Conservation (phyloP, 2,888 invertebrate genomes). For the Alloscopus bannaensis region DNA sequence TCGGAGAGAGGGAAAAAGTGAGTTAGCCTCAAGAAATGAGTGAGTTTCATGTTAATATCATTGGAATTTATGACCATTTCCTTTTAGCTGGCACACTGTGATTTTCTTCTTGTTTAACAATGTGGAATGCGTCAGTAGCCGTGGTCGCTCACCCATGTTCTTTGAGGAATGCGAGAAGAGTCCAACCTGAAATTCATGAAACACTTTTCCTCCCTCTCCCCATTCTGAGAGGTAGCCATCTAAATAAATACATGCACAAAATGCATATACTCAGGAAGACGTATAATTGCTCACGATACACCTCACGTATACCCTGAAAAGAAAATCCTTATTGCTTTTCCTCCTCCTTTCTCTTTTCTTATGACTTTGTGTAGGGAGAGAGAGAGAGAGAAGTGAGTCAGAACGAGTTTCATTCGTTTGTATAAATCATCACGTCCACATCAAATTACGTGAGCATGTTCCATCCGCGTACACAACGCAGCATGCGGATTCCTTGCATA, state of each 20-base stretch:
- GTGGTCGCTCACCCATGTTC: slow-evolving; percentile 17
- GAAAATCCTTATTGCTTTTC: not conserved
- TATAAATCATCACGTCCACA: slow-evolving; percentile 40
- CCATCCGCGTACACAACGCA: too few relatives aligned
- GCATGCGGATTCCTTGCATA: too few relatives aligned
- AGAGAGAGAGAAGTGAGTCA: not conserved
- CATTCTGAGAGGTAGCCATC: not conserved
- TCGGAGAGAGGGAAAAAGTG: slow-evolving; percentile 12
- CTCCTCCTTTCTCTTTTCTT: not conserved
- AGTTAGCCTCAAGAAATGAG: not conserved
- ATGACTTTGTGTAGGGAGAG: slow-evolving; percentile 13
- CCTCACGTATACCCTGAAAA: too few relatives aligned
- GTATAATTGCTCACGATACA: too few relatives aligned
- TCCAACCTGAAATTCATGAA: too few relatives aligned
- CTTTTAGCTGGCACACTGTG: slow-evolving; percentile 46
- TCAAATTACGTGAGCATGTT: too few relatives aligned
- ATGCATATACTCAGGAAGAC: too few relatives aligned
- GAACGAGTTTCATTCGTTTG: slow-evolving; percentile 21
- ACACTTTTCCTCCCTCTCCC: slow-evolving; percentile 11
- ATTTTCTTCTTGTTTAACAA: slow-evolving; percentile 27
- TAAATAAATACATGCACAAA: slow-evolving; percentile 17
- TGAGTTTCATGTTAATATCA: slow-evolving; percentile 46
- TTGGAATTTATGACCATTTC: slow-evolving; percentile 55
- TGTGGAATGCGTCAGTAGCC: slow-evolving; percentile 7
- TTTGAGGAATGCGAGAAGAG: too few relatives aligned